Percentiles rank a stretch among this genome's conserved stretches.
Conservation (phyloP, 2,888 invertebrate genomes). For the Myopa testacea region DNA sequence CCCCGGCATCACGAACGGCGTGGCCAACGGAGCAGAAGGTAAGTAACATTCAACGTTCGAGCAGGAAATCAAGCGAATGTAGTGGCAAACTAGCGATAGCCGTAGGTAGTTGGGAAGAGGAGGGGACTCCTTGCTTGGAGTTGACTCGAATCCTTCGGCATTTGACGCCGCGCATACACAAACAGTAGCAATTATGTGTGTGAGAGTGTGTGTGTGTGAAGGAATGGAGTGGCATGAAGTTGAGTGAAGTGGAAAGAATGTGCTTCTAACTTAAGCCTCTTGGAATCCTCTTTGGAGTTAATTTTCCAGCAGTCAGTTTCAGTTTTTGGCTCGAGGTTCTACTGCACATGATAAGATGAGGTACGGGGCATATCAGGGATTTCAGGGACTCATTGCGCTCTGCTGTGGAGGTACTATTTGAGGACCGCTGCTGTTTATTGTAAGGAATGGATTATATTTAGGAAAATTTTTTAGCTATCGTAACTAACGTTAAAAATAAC, state of each 20-base stretch:
- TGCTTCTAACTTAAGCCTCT: slow-evolving; percentile 1
- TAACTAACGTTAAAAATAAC: too few species aligned
- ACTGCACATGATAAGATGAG: too few species aligned
- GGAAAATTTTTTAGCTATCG: too few species aligned
- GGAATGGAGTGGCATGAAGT: background rate
- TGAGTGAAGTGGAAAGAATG: slow-evolving; percentile 18
- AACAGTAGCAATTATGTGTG: background rate
- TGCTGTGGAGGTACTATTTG: too few species aligned
- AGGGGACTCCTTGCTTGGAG: background rate
- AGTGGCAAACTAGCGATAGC: background rate
- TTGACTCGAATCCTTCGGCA: background rate
- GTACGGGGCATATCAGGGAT: too few species aligned
- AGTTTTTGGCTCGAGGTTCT: slow-evolving; percentile 46
- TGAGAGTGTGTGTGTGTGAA: slow-evolving; percentile 18
- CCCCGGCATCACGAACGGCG: slow-evolving; percentile 58
- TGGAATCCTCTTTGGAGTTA: slow-evolving; percentile 53
- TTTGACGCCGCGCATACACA: slow-evolving; percentile 23
- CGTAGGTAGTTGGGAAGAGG: background rate
- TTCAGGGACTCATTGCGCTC: too few species aligned
- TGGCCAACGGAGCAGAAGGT: slow-evolving; percentile 65
- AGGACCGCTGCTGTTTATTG: too few species aligned
- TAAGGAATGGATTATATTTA: too few species aligned
- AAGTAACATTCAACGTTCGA: slow-evolving; percentile 58
- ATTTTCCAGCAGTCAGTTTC: slow-evolving; percentile 61
- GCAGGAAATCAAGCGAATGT: slow-evolving; percentile 22